These are phyloP conservation scores for Micropterix aruncella DNA, from an alignment of 2,888 invertebrate genomes.

Conservation along the genomic window DNA sequence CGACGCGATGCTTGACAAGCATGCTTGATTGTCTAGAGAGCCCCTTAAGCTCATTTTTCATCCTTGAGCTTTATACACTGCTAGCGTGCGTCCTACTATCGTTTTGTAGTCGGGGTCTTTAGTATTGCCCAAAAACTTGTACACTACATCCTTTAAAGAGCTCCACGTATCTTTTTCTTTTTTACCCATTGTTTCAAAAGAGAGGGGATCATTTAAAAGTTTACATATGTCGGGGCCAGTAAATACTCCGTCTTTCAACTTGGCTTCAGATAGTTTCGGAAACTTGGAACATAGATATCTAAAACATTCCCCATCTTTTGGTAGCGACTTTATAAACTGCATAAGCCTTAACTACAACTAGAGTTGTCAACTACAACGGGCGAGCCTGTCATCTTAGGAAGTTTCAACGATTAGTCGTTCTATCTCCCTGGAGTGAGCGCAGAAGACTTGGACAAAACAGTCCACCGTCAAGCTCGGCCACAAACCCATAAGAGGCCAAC, in stretches of 20 bases:
- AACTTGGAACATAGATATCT: conserved; percentile 4
- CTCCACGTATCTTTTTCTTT: conserved; percentile 7
- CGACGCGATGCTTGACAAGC: no score
- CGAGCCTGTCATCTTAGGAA: no score
- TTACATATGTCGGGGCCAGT: conserved; percentile 4
- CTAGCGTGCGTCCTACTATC: conserved; percentile 7
- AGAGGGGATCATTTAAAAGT: conserved; percentile 7
- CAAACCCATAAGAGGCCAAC: no score
- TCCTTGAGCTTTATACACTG: no score
- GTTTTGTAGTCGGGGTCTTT: conserved; percentile 9
- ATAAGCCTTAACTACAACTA: no score
- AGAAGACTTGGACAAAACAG: no score
- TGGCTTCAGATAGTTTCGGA: neutral
- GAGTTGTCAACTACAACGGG: no score
- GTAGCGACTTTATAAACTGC: conserved; percentile 7
- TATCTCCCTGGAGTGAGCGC: no score
- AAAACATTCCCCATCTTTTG: conserved; percentile 5
- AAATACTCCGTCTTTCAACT: neutral
- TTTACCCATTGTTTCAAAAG: conserved; percentile 6
- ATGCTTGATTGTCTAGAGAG: no score
- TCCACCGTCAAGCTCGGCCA: no score
- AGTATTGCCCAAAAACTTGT: conserved; percentile 9
- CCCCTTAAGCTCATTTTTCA: no score
- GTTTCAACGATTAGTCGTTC: no score
- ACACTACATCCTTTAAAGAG: conserved; percentile 8